phyloP scores from a whole-genome alignment of 2,888 invertebrate genomes.

The Tetranychus piercei region DNA sequence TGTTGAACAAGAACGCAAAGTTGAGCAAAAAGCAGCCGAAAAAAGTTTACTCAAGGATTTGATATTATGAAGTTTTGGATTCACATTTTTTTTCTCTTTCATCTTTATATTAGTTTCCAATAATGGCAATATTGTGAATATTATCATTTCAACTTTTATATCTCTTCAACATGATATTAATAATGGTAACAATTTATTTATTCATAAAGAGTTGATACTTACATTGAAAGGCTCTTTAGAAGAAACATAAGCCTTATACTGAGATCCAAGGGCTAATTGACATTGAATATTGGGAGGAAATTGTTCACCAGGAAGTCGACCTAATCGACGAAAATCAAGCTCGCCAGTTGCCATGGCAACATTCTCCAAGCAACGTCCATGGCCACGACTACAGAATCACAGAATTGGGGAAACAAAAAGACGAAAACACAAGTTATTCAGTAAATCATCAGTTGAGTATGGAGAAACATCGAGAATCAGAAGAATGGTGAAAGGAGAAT shows the following conservation, averaged over 20 bases:
- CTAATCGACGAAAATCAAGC: slow-evolving; percentile 20
- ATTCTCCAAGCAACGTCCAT: slow-evolving; percentile 26
- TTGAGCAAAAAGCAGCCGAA: too few relatives aligned
- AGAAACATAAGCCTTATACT: slow-evolving; percentile 30
- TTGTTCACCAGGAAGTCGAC: slow-evolving; percentile 30
- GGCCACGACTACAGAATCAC: slow-evolving; percentile 20
- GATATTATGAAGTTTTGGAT: too few relatives aligned
- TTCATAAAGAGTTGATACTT: slow-evolving; percentile 18
- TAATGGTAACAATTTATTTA: neutral
- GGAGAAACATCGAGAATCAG: slow-evolving; percentile 6
- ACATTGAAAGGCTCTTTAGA: slow-evolving; percentile 31
- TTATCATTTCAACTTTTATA: neutral
- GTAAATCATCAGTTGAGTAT: too few relatives aligned
- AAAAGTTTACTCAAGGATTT: too few relatives aligned
- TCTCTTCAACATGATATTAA: neutral
- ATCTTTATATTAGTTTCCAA: too few relatives aligned
- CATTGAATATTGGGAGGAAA: slow-evolving; percentile 31
- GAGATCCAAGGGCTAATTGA: slow-evolving; percentile 29
- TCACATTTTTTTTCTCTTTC: too few relatives aligned
- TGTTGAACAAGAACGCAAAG: too few relatives aligned
- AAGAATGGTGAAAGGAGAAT: too few relatives aligned
- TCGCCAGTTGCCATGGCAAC: slow-evolving; percentile 19
- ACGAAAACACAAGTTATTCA: neutral
- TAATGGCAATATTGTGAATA: too few relatives aligned
- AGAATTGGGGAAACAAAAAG: neutral